phyloP scores from a whole-genome alignment of 2,888 invertebrate species.

The Lasioglossum figueresi region DNA sequence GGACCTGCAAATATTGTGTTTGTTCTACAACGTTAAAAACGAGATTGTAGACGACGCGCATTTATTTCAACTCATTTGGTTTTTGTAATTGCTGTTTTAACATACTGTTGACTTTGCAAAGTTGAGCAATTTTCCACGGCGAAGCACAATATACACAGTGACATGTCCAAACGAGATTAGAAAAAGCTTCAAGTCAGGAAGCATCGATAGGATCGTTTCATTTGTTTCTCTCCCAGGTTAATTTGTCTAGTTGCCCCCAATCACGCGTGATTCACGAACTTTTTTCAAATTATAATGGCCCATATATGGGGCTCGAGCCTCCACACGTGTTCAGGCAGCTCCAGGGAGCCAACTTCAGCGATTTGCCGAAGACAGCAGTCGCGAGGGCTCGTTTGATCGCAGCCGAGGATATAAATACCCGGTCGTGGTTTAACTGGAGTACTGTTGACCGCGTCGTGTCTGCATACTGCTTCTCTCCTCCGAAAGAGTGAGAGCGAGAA shows the following conservation, averaged over 20 bases:
- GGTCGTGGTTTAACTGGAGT: constrained; percentile 14
- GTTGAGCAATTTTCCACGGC: not conserved
- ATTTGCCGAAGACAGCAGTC: constrained; percentile 8
- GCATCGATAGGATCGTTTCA: not conserved
- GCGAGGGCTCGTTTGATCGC: constrained; percentile 30
- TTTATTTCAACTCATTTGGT: no score
- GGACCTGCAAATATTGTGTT: no score
- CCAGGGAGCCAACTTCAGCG: not conserved
- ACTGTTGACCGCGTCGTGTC: constrained; percentile 30
- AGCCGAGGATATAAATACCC: constrained; percentile 51
- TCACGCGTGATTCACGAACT: not conserved
- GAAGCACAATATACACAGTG: not conserved
- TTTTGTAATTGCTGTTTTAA: no score
- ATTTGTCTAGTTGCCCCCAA: not conserved
- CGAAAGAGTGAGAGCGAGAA: not conserved
- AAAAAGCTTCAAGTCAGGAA: not conserved
- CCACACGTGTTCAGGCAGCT: not conserved
- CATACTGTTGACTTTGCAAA: no score
- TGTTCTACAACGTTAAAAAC: no score
- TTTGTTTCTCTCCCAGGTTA: not conserved
- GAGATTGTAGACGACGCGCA: no score
- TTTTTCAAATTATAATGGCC: not conserved
- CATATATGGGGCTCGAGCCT: not conserved
- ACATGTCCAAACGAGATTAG: not conserved
- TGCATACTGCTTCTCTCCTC: constrained; percentile 22